A percentile compares a stretch with the other conserved stretches of the same genome.
Conservation (phyloP, 2,797 vertebrate genomes). For the Liparis tanakae region DNA sequence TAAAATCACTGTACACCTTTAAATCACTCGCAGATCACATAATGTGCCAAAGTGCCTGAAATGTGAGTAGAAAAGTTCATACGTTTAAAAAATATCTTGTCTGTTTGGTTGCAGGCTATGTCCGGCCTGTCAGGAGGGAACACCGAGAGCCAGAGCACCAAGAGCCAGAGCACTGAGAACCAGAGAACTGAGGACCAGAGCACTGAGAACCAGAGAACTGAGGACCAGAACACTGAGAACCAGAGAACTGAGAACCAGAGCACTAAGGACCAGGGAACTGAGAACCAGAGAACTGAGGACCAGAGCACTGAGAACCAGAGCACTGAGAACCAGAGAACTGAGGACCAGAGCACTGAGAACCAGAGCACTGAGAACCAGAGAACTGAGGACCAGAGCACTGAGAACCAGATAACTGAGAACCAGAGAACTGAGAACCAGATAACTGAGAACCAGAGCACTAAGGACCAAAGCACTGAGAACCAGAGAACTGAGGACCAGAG, state of each 20-base stretch:
- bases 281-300: conserved; percentile 2
- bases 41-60: background rate
- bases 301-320: conserved; percentile 22
- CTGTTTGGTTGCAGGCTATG: conserved; percentile 64
- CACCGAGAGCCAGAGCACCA: conserved; percentile 14
- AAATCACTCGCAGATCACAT: background rate
- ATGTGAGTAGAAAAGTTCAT: background rate
- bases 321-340: conserved; percentile 25
- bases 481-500: no score
- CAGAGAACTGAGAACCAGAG: conserved; percentile 5
- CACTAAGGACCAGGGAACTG: conserved; percentile 20
- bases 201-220: conserved; percentile 25
- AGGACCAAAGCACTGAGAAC: no score
- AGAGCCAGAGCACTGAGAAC: conserved; percentile 28
- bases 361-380: conserved; percentile 22
- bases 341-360: conserved; percentile 15
- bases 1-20: background rate
- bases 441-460: no score
- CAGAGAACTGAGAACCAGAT: no score
- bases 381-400: conserved; percentile 25
- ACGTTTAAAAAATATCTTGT: background rate
- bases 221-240: conserved; percentile 14
- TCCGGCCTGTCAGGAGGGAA: conserved; percentile 54
- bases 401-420: background rate
- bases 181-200: no score